A percentile compares a stretch with the other conserved stretches of the same genome.
These are phyloP conservation scores for Mixornis gularis DNA, from an alignment of 2,113 vertebrate genomes.

Conservation along the genomic window DNA sequence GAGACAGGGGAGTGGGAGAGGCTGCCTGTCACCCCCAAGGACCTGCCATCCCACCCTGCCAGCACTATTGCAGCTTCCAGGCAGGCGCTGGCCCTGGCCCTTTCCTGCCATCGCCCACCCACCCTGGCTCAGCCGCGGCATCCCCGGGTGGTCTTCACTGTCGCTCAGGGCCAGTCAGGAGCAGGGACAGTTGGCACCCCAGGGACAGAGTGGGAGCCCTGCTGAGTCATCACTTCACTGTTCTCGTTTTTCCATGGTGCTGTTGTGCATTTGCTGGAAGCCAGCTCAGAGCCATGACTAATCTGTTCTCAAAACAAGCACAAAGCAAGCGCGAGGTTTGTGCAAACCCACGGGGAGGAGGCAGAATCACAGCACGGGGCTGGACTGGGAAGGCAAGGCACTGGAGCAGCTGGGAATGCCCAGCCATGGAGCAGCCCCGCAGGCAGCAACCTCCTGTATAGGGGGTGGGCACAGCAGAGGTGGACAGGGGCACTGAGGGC, in stretches of 20 bases:
- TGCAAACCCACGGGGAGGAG: constrained; percentile 48
- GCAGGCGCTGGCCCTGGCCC: neutral
- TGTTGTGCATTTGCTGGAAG: constrained; percentile 63
- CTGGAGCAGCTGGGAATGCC: constrained; percentile 4
- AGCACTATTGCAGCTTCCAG: neutral
- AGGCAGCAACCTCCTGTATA: neutral
- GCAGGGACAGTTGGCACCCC: neutral
- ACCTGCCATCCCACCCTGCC: fast-evolving
- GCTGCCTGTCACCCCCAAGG: neutral
- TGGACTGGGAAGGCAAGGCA: neutral
- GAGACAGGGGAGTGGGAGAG: neutral
- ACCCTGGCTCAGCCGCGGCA: neutral
- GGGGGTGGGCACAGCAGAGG: neutral
- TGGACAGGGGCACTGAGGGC: neutral
- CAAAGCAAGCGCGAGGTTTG: constrained; percentile 44
- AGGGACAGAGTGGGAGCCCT: neutral
- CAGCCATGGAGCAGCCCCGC: neutral
- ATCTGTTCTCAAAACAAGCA: constrained; percentile 67
- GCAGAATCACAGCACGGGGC: neutral
- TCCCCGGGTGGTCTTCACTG: neutral
- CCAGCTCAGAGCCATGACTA: constrained; percentile 63
- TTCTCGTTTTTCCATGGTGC: constrained; percentile 61
- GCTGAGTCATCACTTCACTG: constrained; percentile 60
- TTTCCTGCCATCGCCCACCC: neutral
- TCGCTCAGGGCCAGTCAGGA: fast-evolving